Evolutionary conservation across 2,797 vertebrate genomes (phyloP).

Genomic region (Decapterus maruadsi): DNA sequence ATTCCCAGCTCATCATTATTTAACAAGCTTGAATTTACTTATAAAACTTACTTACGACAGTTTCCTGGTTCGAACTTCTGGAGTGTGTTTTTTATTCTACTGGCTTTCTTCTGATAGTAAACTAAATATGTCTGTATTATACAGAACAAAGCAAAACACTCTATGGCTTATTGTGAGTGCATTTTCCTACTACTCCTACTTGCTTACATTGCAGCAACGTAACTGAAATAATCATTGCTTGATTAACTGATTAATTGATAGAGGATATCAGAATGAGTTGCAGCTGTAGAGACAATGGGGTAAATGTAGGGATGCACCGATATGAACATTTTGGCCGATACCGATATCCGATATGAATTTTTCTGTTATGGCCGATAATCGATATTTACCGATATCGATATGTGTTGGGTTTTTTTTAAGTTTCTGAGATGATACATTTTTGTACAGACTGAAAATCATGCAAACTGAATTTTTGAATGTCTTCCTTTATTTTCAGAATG

Average conservation of each 20-base stretch:
- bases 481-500: no score
- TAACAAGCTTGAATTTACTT: not conserved
- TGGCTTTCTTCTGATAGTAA: not conserved
- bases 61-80: not conserved
- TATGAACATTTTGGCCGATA: no score
- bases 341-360: no score
- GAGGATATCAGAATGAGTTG: not conserved
- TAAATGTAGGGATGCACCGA: no score
- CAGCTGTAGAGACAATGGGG: not conserved
- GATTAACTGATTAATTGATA: not conserved
- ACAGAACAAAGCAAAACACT: no score
- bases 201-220: not conserved
- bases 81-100: not conserved
- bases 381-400: no score
- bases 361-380: no score
- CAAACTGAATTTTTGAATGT: no score
- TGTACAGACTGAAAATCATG: no score
- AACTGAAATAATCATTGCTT: not conserved
- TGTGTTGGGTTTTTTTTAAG: no score
- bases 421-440: no score
- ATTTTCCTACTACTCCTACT: not conserved
- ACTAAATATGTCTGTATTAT: not conserved
- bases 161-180: not conserved
- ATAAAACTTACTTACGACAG: no score
- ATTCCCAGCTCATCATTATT: not conserved